Percentiles rank a stretch among this genome's conserved stretches.
Evolutionary conservation across 2,797 vertebrate genomes (phyloP).

Genomic region (Prunella strophiata): DNA sequence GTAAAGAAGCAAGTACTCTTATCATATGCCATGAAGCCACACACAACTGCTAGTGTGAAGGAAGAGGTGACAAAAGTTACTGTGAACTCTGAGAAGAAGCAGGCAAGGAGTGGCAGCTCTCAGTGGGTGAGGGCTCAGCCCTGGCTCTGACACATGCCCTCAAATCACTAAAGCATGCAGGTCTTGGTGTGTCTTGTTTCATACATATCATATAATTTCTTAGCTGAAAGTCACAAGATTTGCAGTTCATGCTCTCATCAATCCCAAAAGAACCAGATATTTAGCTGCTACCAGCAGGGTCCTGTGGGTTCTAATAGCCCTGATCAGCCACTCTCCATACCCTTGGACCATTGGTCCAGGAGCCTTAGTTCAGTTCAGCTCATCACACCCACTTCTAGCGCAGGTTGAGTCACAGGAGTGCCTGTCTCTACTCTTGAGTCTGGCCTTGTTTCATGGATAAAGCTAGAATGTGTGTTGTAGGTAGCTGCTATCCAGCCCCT

Average conservation of each 20-base stretch:
- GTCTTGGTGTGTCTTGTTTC: background rate
- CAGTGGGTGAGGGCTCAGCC: background rate
- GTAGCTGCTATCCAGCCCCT: background rate
- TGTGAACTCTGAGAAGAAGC: background rate
- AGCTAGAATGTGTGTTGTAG: background rate
- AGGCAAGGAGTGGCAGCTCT: background rate
- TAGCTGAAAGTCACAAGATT: background rate
- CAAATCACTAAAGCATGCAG: background rate
- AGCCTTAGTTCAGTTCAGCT: background rate
- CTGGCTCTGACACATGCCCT: background rate
- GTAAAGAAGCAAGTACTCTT: background rate
- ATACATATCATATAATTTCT: background rate
- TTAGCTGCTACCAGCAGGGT: background rate
- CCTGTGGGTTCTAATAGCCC: background rate
- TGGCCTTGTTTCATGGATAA: background rate
- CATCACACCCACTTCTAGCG: accelerated
- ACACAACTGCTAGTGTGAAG: background rate
- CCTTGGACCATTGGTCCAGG: background rate
- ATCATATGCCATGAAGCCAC: background rate
- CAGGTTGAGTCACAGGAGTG: accelerated
- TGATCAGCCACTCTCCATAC: background rate
- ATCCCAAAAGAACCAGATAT: background rate
- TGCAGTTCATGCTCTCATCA: background rate
- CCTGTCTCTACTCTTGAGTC: accelerated
- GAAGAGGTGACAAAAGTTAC: background rate